Conservation (phyloP, 2,797 vertebrate species). For the Paguma larvata region DNA sequence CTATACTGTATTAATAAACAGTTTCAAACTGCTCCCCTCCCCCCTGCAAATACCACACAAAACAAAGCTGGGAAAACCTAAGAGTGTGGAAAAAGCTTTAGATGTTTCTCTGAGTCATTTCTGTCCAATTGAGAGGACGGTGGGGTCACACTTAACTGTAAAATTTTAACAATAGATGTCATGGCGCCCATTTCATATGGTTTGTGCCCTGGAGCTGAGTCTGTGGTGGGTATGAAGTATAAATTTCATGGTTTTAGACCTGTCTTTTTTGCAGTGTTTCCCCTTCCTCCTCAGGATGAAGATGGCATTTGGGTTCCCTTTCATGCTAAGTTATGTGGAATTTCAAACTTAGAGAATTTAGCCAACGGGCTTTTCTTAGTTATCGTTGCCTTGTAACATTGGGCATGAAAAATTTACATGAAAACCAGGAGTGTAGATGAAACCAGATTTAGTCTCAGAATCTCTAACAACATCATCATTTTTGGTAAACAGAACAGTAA, state of each 20-base stretch:
- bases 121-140: not conserved
- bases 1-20: not conserved
- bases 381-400: not conserved
- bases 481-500: not conserved
- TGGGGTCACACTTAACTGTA: not conserved
- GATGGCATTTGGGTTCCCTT: not conserved
- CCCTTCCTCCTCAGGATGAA: not conserved
- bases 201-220: not conserved
- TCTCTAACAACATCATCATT: not conserved
- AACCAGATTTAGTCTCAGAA: not conserved
- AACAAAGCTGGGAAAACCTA: not conserved
- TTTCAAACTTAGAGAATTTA: conserved; percentile 28
- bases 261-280: not conserved
- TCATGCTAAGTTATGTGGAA: not conserved
- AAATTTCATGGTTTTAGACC: not conserved
- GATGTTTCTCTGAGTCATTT: not conserved
- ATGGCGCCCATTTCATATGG: not conserved
- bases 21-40: not conserved
- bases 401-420: not conserved
- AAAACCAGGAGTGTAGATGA: not conserved
- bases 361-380: conserved; percentile 12
- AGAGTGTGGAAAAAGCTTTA: not conserved
- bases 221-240: not conserved
- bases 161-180: not conserved
- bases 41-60: not conserved